phyloP scores from a whole-genome alignment of 1,140 invertebrate species.

The Pteromalus puparum region DNA sequence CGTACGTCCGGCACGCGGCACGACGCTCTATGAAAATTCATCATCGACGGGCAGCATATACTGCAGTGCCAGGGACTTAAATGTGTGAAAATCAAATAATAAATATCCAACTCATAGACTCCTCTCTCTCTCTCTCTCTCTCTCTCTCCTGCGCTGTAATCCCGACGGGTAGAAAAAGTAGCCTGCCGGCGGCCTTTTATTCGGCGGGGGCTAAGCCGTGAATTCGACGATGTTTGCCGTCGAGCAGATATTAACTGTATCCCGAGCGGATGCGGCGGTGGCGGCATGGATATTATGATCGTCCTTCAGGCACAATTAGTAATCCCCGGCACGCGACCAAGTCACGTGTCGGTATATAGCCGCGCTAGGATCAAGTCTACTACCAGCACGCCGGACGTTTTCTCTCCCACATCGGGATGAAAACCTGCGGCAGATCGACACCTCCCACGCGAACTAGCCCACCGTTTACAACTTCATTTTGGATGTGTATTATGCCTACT shows the following conservation, averaged over 20 bases:
- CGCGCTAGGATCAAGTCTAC: neutral
- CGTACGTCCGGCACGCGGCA: neutral
- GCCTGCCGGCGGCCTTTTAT: constrained; percentile 37
- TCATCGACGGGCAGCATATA: neutral
- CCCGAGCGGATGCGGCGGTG: constrained; percentile 57
- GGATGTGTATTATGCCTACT: neutral
- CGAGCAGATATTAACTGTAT: constrained; percentile 72
- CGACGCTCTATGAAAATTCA: constrained; percentile 41
- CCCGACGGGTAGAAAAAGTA: constrained; percentile 9
- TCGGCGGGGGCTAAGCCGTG: constrained; percentile 52
- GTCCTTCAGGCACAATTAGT: constrained; percentile 73
- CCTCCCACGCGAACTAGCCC: neutral
- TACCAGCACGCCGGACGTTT: neutral
- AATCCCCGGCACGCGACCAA: constrained; percentile 70
- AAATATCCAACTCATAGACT: constrained; percentile 42
- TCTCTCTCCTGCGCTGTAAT: constrained; percentile 46
- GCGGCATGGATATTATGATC: constrained; percentile 70
- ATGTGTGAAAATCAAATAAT: constrained; percentile 74
- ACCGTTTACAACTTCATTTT: constrained; percentile 18
- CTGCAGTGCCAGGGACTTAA: constrained; percentile 48
- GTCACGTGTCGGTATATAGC: constrained; percentile 66
- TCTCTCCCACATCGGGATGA: constrained; percentile 13
- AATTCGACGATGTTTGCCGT: constrained; percentile 67
- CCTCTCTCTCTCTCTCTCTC: no score
- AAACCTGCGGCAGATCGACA: neutral